Conservation (phyloP, 2,888 invertebrate genomes). For the Cabera pusaria region DNA sequence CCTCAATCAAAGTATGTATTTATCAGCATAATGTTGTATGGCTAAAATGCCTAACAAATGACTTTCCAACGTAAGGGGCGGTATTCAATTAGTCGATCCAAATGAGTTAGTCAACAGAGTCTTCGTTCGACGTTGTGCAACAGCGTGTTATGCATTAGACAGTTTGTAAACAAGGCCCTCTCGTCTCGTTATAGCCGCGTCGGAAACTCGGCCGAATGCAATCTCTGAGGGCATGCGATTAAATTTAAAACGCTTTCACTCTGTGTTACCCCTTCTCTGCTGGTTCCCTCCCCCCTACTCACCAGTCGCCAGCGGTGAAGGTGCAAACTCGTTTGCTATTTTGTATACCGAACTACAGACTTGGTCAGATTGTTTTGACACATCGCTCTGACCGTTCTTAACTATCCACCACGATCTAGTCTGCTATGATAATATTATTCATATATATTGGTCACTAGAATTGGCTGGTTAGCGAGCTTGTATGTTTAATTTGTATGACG, state of each 20-base stretch:
- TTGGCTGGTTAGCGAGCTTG: conserved; percentile 21
- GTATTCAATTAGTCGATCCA: conserved; percentile 14
- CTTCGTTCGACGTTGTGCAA: conserved; percentile 36
- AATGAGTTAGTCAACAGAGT: conserved; percentile 31
- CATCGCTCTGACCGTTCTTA: conserved; percentile 10
- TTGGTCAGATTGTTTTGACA: no score
- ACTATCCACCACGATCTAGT: conserved; percentile 5
- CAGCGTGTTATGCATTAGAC: conserved; percentile 31
- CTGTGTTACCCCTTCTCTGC: conserved; percentile 35
- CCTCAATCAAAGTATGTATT: no score
- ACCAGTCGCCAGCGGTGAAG: conserved; percentile 31
- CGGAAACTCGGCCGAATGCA: conserved; percentile 55
- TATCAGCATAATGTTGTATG: no score
- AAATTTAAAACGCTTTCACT: conserved; percentile 77
- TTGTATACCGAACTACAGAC: conserved; percentile 30
- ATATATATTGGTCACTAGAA: conserved; percentile 20
- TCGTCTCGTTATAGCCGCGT: conserved; percentile 35
- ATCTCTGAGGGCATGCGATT: conserved; percentile 59
- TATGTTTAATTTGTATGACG: conserved; percentile 35
- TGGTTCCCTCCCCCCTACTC: conserved; percentile 30
- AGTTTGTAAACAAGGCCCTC: conserved; percentile 47
- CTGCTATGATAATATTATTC: conserved; percentile 17
- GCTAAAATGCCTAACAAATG: conserved; percentile 2
- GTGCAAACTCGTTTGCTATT: conserved; percentile 51
- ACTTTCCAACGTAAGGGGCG: conserved; percentile 4